phyloP scores from a whole-genome alignment of 2,888 invertebrate species.

The Tenthredo mesomela region DNA sequence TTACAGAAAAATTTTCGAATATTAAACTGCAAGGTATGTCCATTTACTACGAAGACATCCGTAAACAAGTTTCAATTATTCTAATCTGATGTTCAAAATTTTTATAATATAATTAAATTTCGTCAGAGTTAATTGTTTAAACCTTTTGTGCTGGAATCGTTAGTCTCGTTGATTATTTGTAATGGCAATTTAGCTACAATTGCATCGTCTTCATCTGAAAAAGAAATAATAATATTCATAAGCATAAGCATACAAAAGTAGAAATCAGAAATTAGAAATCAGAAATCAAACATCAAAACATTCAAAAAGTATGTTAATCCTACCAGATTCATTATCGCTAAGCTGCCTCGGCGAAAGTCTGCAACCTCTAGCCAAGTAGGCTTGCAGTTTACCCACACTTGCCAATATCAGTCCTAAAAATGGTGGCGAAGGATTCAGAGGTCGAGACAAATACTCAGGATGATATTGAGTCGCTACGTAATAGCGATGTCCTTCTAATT shows the following conservation, averaged over 20 bases:
- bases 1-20: background rate
- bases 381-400: slow-evolving; percentile 88
- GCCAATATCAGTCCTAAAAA: slow-evolving; percentile 97
- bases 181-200: slow-evolving; percentile 26
- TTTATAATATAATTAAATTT: background rate
- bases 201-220: slow-evolving; percentile 41
- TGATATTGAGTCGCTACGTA: slow-evolving; percentile 98
- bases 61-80: background rate
- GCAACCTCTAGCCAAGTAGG: slow-evolving; percentile 87
- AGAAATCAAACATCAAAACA: background rate
- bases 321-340: slow-evolving; percentile 87
- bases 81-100: background rate
- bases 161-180: slow-evolving; percentile 24
- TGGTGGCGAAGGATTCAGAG: slow-evolving; percentile 95
- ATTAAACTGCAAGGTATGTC: background rate
- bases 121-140: slow-evolving; percentile 15
- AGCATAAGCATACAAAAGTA: background rate
- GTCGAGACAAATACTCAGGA: slow-evolving; percentile 97
- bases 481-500: slow-evolving; percentile 92
- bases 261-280: background rate
- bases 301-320: background rate
- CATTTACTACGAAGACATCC: background rate
- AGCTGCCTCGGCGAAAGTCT: slow-evolving; percentile 87
- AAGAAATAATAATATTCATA: background rate
- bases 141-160: background rate